Percentiles rank a stretch among this genome's conserved stretches.
These are phyloP conservation scores for Silvanus unidentatus DNA, from an alignment of 2,888 invertebrate genomes.

Conservation along the genomic window DNA sequence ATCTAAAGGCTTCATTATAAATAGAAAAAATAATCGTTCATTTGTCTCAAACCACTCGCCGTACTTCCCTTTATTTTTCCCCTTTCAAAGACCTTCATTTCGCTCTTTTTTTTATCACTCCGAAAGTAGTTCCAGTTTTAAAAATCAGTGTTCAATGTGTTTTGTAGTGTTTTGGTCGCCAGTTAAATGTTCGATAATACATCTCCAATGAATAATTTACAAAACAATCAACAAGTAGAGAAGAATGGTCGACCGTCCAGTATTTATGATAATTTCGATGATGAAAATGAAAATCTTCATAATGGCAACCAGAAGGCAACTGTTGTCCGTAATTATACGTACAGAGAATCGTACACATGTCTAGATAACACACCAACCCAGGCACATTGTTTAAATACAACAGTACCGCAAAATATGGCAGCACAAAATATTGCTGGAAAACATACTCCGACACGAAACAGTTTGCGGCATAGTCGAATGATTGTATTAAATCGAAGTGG, in stretches of 20 bases:
- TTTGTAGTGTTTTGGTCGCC: too few species aligned
- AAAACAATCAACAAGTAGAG: background rate
- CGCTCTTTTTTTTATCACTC: too few species aligned
- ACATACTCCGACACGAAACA: slow-evolving; percentile 63
- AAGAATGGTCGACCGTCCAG: slow-evolving; percentile 41
- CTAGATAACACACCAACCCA: slow-evolving; percentile 44
- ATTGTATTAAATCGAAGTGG: slow-evolving; percentile 59
- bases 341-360: too few species aligned
- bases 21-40: too few species aligned
- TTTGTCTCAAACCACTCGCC: too few species aligned
- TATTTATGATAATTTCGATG: slow-evolving; percentile 46
- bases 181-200: too few species aligned
- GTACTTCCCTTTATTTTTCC: too few species aligned
- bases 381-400: slow-evolving; percentile 54
- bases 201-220: too few species aligned
- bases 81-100: too few species aligned
- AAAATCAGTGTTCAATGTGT: too few species aligned
- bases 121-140: too few species aligned
- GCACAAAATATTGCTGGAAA: slow-evolving; percentile 57
- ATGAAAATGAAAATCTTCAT: slow-evolving; percentile 16
- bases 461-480: slow-evolving; percentile 64
- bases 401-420: slow-evolving; percentile 64
- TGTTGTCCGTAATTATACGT: slow-evolving; percentile 8
- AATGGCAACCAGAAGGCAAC: slow-evolving; percentile 7
- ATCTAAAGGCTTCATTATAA: too few species aligned